phyloP scores from a whole-genome alignment of 2,113 vertebrate species.

The Sorex araneus region DNA sequence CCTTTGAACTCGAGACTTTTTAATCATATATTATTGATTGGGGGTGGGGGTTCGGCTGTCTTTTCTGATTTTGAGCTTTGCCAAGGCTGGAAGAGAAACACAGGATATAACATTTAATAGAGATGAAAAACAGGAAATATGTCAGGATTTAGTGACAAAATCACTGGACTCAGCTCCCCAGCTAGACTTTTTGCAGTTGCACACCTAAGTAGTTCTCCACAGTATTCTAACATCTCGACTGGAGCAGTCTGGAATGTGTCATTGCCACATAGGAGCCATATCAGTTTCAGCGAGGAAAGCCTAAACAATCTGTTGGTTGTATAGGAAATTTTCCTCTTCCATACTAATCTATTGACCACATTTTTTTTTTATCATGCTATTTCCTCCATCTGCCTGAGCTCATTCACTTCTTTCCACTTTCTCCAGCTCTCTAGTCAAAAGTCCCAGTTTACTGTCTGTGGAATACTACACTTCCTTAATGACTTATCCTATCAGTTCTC shows the following conservation, averaged over 20 bases:
- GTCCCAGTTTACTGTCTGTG: not conserved
- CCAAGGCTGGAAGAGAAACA: not conserved
- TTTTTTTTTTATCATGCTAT: not conserved
- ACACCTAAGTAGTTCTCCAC: not conserved
- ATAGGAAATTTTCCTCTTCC: not conserved
- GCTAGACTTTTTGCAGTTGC: not conserved
- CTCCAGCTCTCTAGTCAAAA: not conserved
- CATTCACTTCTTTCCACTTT: not conserved
- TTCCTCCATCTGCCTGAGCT: not conserved
- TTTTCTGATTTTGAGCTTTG: not conserved
- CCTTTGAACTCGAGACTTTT: not conserved
- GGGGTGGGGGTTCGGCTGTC: not conserved
- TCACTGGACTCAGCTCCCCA: not conserved
- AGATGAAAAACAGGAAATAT: conserved; percentile 7
- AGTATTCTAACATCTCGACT: not conserved
- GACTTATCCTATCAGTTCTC: not conserved
- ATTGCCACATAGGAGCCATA: not conserved
- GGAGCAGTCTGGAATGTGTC: not conserved
- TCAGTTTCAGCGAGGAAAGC: conserved; percentile 7
- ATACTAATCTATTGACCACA: not conserved
- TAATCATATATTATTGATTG: not conserved
- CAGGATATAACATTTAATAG: not conserved
- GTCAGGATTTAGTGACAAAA: not conserved
- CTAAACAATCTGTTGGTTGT: not conserved
- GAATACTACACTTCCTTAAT: not conserved